Conservation (phyloP, 2,888 invertebrate species). For the Alloscopus bannaensis region DNA sequence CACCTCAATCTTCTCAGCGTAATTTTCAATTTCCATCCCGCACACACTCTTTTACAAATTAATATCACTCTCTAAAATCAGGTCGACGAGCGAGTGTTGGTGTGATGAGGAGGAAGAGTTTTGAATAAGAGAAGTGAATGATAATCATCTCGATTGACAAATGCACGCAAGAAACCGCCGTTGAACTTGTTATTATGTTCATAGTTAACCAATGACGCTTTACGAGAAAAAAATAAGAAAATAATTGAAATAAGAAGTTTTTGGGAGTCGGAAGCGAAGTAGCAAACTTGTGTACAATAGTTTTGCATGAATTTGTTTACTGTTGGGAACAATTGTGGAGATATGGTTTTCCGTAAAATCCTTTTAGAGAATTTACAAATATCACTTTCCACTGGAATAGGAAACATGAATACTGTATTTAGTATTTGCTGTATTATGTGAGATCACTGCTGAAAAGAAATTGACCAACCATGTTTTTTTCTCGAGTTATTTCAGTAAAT, state of each 20-base stretch:
- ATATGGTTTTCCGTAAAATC: not conserved
- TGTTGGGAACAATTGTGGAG: not conserved
- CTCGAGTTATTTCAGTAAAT: not conserved
- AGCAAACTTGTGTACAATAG: not conserved
- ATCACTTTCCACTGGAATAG: not conserved
- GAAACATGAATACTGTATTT: not conserved
- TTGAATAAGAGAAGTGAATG: not conserved
- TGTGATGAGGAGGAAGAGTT: not conserved
- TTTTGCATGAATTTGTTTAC: not conserved
- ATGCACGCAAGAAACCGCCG: too few species aligned
- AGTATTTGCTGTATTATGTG: not conserved
- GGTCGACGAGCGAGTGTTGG: not conserved
- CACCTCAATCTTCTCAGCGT: not conserved
- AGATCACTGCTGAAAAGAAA: not conserved
- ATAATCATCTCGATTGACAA: too few species aligned
- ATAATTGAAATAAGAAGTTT: too few species aligned
- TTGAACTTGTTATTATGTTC: too few species aligned
- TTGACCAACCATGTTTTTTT: not conserved
- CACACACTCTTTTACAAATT: not conserved
- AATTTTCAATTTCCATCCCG: not conserved
- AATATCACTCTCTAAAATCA: not conserved
- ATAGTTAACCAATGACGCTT: too few species aligned
- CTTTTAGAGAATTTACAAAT: not conserved
- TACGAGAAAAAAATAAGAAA: too few species aligned
- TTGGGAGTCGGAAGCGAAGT: not conserved